phyloP scores from a whole-genome alignment of 2,113 vertebrate species.

The Anseranas semipalmata region DNA sequence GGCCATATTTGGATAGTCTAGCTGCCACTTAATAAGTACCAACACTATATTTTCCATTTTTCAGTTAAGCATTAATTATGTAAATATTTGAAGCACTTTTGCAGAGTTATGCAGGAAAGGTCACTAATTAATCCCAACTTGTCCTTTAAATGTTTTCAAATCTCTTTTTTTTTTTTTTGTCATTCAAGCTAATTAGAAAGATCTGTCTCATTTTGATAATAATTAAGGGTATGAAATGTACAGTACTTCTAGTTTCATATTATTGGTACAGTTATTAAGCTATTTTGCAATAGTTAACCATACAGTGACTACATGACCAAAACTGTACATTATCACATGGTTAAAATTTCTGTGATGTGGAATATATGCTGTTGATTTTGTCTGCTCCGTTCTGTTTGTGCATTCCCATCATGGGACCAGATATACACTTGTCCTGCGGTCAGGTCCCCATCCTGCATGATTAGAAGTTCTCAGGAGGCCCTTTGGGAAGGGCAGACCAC shows the following conservation, averaged over 20 bases:
- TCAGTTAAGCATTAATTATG: neutral
- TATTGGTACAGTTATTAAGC: neutral
- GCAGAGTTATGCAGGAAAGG: neutral
- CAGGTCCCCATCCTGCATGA: neutral
- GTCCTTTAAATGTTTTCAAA: neutral
- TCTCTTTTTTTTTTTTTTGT: neutral
- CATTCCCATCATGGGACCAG: neutral
- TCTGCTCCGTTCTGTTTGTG: neutral
- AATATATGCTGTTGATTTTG: neutral
- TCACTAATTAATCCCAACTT: neutral
- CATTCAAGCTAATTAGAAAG: neutral
- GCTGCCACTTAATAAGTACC: neutral
- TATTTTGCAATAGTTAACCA: neutral
- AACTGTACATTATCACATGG: fast-evolving
- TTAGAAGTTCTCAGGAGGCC: neutral
- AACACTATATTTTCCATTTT: neutral
- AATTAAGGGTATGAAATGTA: neutral
- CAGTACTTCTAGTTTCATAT: neutral
- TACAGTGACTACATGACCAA: neutral
- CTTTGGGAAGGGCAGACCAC: neutral
- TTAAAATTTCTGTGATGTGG: neutral
- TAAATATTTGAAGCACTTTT: neutral
- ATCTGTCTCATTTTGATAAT: neutral
- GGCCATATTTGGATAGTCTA: neutral
- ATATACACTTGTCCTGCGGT: neutral